A percentile compares a stretch with the other conserved stretches of the same genome.
These are phyloP conservation scores for Micrasema longulum DNA, from an alignment of 1,140 invertebrate genomes.

Conservation along the genomic window DNA sequence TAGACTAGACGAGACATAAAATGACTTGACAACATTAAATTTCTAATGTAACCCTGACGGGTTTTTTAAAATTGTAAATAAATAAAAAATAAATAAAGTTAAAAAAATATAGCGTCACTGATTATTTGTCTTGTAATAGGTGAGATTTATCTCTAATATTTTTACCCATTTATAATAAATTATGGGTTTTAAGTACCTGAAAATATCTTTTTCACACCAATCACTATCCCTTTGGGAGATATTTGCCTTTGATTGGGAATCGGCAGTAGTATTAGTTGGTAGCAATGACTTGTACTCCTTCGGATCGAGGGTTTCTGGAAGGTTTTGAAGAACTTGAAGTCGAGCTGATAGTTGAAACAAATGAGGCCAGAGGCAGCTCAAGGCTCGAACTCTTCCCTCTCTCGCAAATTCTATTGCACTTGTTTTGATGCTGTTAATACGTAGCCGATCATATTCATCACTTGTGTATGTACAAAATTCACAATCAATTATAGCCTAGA, in stretches of 20 bases:
- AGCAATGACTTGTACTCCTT: conserved; percentile 75
- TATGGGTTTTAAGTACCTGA: conserved; percentile 65
- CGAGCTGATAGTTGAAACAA: conserved; percentile 74
- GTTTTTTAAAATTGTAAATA: too few relatives aligned
- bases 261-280: conserved; percentile 69
- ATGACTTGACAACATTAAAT: too few relatives aligned
- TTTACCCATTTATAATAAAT: too few relatives aligned
- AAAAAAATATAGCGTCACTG: too few relatives aligned
- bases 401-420: conserved; percentile 72
- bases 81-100: too few relatives aligned
- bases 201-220: conserved; percentile 75
- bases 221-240: conserved; percentile 70
- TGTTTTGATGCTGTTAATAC: conserved; percentile 62
- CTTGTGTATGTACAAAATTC: conserved; percentile 69
- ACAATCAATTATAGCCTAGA: conserved; percentile 61
- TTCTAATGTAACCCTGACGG: too few relatives aligned
- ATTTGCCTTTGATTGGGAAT: conserved; percentile 67
- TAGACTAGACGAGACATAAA: too few relatives aligned
- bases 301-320: conserved; percentile 82
- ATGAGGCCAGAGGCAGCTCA: conserved; percentile 76
- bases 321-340: conserved; percentile 77
- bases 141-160: too few relatives aligned
- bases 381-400: conserved; percentile 75
- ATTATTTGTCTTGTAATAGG: too few relatives aligned
- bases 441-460: conserved; percentile 68